Evolutionary conservation across 2,113 vertebrate species (phyloP), one percentile per base, ranked within the genome.

Genomic region (Ctenodactylus gundi): DNA sequence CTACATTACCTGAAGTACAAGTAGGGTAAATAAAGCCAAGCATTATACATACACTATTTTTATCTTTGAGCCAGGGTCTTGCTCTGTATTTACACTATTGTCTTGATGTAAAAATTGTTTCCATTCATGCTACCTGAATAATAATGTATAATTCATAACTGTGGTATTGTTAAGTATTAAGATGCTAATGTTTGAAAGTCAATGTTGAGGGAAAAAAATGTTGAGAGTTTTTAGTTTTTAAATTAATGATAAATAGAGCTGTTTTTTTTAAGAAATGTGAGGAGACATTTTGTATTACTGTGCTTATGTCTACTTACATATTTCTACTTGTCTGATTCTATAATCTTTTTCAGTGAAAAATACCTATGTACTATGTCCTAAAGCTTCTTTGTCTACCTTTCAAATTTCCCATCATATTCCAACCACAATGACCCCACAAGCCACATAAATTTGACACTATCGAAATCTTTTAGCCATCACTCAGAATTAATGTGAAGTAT

Each of bases 21-120:
- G 9, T 70, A 89, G 58, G 64, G 86, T 55, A 95, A 70, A 83
- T 44, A 90, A 36, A 94, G 90, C 73, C 2, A 91, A 93, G 29
- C 68, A 81, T 44, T 57, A 81, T 11, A 27, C 90, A 88, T 53
- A 81, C 27, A 76, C 25, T n/a, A n/a, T n/a, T n/a, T n/a, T n/a
- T n/a, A n/a, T n/a, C n/a, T n/a, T n/a, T n/a, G n/a, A n/a, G n/a
- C n/a, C n/a, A n/a, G n/a, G n/a, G n/a, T n/a, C n/a, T n/a, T n/a
- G n/a, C n/a, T n/a, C n/a, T n/a, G n/a, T n/a, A n/a, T n/a, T n/a
- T 53, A 81, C 27, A 76, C 25, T 78, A 53, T 57, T 78, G 77
- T 64, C 55, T 88, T 92, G 55, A 64, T 44, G 82, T 96, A n/a
- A 29, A 73, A 86, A 88, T 18, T 53, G 29, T 68, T 92, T 39